These are phyloP conservation scores for Branchipolynoe longqiensis DNA, from an alignment of 2,888 invertebrate species.

Conservation along the genomic window DNA sequence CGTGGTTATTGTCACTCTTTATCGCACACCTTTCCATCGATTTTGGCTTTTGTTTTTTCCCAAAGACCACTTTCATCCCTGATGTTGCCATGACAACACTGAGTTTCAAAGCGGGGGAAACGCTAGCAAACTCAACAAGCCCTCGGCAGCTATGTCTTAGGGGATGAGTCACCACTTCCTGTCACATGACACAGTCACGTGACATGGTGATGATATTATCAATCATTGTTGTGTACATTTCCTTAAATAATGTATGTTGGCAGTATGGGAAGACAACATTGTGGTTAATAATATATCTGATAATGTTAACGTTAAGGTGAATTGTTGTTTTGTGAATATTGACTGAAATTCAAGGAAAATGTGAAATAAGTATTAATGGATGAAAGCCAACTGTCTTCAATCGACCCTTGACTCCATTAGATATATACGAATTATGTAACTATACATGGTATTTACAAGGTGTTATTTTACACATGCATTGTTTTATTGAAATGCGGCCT, in stretches of 20 bases:
- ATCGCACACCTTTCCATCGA: not conserved
- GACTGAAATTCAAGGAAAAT: not conserved
- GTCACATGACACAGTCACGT: not conserved
- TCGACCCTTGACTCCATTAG: too few species aligned
- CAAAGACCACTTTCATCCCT: not conserved
- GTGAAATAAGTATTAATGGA: not conserved
- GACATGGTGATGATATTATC: constrained; percentile 7
- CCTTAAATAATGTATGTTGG: constrained; percentile 7
- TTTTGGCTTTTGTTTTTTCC: not conserved
- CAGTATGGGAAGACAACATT: not conserved
- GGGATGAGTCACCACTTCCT: not conserved
- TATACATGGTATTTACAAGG: too few species aligned
- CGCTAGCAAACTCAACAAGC: constrained; percentile 37
- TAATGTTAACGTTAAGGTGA: too few species aligned
- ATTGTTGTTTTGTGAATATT: constrained; percentile 29
- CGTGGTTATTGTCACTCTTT: too few species aligned
- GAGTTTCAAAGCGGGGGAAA: not conserved
- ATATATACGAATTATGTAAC: too few species aligned
- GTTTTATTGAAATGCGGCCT: too few species aligned
- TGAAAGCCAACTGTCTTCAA: too few species aligned
- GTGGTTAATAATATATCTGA: too few species aligned
- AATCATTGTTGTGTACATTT: not conserved
- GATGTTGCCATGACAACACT: not conserved
- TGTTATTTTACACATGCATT: too few species aligned
- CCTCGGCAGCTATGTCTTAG: constrained; percentile 46